phyloP scores from a whole-genome alignment of 1,140 invertebrate species.

The Phymorhynchus buccinoides region DNA sequence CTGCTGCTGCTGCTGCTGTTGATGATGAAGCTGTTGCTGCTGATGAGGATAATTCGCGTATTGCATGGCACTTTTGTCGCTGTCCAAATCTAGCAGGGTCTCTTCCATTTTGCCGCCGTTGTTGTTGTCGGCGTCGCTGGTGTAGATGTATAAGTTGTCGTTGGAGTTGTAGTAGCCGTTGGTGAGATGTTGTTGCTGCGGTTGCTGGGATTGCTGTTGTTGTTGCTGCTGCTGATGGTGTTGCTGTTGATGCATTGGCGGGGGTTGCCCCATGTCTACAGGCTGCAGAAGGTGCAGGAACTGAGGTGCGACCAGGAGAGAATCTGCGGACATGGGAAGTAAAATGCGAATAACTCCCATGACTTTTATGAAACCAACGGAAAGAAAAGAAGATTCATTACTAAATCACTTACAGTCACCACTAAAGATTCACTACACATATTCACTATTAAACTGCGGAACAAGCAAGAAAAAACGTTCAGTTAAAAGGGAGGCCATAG shows the following conservation, averaged over 20 bases:
- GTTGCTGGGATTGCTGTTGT: conserved; percentile 31
- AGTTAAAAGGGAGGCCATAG: no score
- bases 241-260: conserved; percentile 8
- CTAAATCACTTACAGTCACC: no score
- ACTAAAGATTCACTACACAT: no score
- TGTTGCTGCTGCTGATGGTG: conserved; percentile 28
- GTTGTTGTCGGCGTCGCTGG: conserved; percentile 24
- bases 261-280: conserved; percentile 21
- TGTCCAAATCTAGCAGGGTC: conserved; percentile 5
- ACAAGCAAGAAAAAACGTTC: no score
- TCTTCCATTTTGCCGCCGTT: conserved; percentile 8
- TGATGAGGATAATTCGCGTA: no score
- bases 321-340: neutral
- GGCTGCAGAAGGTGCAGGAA: conserved; percentile 34
- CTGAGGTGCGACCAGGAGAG: conserved; percentile 22
- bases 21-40: neutral
- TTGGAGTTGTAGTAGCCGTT: conserved; percentile 30
- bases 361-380: no score
- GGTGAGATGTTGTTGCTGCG: conserved; percentile 15
- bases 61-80: neutral
- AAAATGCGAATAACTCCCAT: no score
- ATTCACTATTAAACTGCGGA: no score
- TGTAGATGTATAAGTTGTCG: conserved; percentile 17
- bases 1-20: neutral
- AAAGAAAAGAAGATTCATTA: no score